Percentiles rank a stretch among this genome's conserved stretches.
Conservation (phyloP, 2,113 vertebrate genomes). For the Neotoma lepida region DNA sequence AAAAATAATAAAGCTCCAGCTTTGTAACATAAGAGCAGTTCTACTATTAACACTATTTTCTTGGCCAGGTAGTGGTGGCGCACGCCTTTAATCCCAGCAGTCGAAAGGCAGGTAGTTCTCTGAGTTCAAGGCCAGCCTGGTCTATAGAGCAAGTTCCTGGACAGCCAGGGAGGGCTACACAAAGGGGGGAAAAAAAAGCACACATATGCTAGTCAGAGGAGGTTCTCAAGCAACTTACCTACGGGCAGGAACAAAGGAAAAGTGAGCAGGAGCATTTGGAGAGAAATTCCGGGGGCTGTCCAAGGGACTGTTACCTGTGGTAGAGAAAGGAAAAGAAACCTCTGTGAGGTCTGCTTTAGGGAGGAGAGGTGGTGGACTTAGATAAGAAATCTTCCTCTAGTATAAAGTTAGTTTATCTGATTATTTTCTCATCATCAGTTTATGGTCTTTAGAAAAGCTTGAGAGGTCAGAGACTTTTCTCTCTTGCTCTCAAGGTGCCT, state of each 20-base stretch:
- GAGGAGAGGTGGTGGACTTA: neutral
- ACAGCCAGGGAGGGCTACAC: neutral
- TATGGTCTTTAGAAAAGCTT: constrained; percentile 45
- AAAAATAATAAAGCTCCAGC: neutral
- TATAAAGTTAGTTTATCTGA: neutral
- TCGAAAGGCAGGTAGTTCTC: neutral
- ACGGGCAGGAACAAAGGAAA: constrained; percentile 96
- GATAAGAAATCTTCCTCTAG: neutral
- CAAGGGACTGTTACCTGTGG: constrained; percentile 94
- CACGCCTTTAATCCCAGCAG: neutral
- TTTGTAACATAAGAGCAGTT: neutral
- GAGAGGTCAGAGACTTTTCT: constrained; percentile 1
- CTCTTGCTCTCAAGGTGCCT: constrained; percentile 28
- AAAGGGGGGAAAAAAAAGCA: neutral
- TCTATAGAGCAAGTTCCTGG: neutral
- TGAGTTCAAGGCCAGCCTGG: neutral
- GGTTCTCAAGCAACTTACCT: constrained; percentile 89
- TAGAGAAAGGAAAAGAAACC: constrained; percentile 56
- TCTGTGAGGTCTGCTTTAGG: constrained; percentile 23
- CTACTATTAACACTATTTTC: neutral
- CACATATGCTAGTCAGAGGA: neutral
- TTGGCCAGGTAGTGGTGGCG: neutral
- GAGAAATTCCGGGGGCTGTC: constrained; percentile 99
- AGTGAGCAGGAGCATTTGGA: constrained; percentile 96
- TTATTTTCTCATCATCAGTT: constrained; percentile 35